Base-by-base conservation (phyloP, 2,113 vertebrate species). In the Proteles cristata region DNA sequence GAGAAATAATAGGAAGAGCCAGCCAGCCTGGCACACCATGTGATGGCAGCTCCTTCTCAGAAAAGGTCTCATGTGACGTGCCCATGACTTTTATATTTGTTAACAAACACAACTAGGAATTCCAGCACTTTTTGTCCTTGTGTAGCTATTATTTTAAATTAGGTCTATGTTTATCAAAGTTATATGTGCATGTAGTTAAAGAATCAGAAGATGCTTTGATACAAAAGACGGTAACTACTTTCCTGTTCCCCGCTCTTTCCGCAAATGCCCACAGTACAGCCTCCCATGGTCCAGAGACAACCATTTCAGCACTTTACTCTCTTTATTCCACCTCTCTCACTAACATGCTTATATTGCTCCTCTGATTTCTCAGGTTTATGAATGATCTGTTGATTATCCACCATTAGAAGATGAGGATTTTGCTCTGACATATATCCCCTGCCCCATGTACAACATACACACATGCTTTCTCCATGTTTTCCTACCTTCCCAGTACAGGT, bases 21-120 rank as follows among this genome's bases (percentile, higher is more conserved):
- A 0, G 92, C 45, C 31, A 45, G 85, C 31, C 87, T 53, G 68
- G 33, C 31, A 31, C 35, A 63, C 39, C 92, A 39, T 74, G 96
- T 94, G 96, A 89, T 43, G 43, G 73, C 33, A 53, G 10, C 25
- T 80, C 58, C 68, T 96, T 93, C 97, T 96, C 90, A 81, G 91
- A 77, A 85, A 93, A 63, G 39, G 79, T 66, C 82, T 65, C 92
- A 21, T 93, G 87, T 65, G 82, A 68, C 15, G n/a, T 88, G 85
- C 81, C 81, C 55, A 33, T 95, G 96, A 91, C 83, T 96, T 82
- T 85, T 39, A 25, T 92, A 74, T 95, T 96, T 96, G 73, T 73
- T 87, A 81, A 91, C 66, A 97, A 97, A 96, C 92, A 96, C 35
- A 63, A n/a, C 73, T 83, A 93, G 87, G 92, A 77, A 96, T 92